Evolutionary conservation across 1,140 invertebrate species (phyloP), one percentile per base, ranked within the genome.

Genomic region (Drosophila orena): DNA sequence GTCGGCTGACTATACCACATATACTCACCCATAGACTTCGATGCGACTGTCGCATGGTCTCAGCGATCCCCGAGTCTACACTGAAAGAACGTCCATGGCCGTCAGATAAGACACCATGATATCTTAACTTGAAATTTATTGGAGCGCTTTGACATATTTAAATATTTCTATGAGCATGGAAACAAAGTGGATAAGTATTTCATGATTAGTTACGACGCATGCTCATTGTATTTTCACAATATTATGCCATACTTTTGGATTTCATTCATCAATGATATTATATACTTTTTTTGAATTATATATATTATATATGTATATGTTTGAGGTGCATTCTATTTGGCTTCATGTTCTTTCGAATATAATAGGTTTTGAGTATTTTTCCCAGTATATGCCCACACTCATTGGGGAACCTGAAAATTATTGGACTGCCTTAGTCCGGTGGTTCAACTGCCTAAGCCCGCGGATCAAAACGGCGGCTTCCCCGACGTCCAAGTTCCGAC

Each of bases 391-490:
- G 24, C 24, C n/a, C n/a, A n/a, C n/a, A 81, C 71, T 78, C 81
- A 69, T 81, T 54, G 70, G 65, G 79, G 66, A 88, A 88, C 83
- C 84, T 89, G 83, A 84, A 85, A 89, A 89, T 84, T 89, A 77
- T 81, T 89, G 59, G 84, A 44, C 79, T 70, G 76, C 75, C 76
- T 88, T 79, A 88, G 83, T 79, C 84, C 84, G 72, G 62, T 88
- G 81, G 83, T 88, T 86, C 75, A 86, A 81, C 54, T 58, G 47
- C 46, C 17, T 88, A 86, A 86, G 79, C 83, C 47, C 43, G 27
- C 38, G 71, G 83, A 89, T 88, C 83, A 89, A 77, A 83, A 77
- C 74, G 62, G 74, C 69, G 76, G 61, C 79, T 74, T 81, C 62
- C 65, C 43, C 62, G 66, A 69, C 62, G 50, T 46, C 34, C 40